Base-by-base conservation (phyloP, 2,797 vertebrate genomes). In the Xenopus petersii region DNA sequence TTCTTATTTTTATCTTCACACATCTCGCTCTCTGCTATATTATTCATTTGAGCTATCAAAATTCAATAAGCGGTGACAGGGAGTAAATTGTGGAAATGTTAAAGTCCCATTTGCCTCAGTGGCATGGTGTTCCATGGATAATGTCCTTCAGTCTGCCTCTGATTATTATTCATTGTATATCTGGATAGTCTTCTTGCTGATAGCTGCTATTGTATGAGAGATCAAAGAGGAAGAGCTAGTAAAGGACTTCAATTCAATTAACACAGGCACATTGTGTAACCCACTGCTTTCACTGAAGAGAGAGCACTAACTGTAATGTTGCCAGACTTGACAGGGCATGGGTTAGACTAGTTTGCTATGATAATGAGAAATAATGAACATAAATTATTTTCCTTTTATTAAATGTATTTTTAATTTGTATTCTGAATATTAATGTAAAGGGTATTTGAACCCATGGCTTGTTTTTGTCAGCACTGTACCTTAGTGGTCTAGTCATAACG, bases 211-310 rank as follows among this genome's bases (percentile, higher is more conserved):
- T 82, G 81, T 2, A 64, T 72, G 79, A 0, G 77, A 87, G 83
- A 86, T 88, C 86, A 86, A 86, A 86, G 79, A 71, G 82, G 77
- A 74, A 73, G 55, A 17, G 76, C 70, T 79, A 81, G 79, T 82
- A 75, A 16, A 56, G 84, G 84, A 81, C 81, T 85, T 83, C 80
- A 81, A 82, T 82, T 86, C 86, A 86, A 86, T 88, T 85, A 86
- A 83, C 80, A 72, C 79, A 67, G 83, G 80, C 64, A 80, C 79
- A 17, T 42, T 74, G 71, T 80, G 81, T 74, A 48, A 73, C 75
- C 67, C 5, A 21, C 17, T 8, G 42, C 12, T 2, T 47, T 15
- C 54, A 56, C 12, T 16, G 5, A 12, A 12, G 15, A 9, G 49
- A 12, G 49, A 12, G 54, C 7, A 56, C 13, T 56, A 17, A 16